These are phyloP conservation scores for Ptilorrhoa leucosticta DNA, from an alignment of 2,113 vertebrate genomes.

Conservation along the genomic window DNA sequence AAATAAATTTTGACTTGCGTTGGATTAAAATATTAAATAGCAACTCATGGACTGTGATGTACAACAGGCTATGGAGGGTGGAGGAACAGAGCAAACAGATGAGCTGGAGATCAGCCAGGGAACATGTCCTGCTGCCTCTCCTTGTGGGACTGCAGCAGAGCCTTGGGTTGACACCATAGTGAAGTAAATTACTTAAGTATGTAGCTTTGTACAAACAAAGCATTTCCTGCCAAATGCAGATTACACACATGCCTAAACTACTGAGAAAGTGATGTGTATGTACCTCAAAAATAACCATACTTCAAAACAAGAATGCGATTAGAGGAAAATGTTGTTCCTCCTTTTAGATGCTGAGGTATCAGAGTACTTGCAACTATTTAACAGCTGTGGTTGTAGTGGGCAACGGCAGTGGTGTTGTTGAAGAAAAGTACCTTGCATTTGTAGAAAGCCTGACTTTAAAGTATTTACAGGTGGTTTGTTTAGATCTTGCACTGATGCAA, in stretches of 20 bases:
- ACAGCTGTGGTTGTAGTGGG: not conserved
- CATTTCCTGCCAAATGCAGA: not conserved
- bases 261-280: fast-evolving
- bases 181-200: not conserved
- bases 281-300: not conserved
- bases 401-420: not conserved
- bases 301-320: not conserved
- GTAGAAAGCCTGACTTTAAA: not conserved
- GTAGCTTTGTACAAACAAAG: not conserved
- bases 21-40: not conserved
- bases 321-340: not conserved
- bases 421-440: not conserved
- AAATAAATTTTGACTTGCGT: not conserved
- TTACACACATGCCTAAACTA: not conserved
- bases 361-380: not conserved
- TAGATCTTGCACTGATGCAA: not conserved
- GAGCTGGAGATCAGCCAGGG: constrained; percentile 25
- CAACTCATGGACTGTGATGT: not conserved
- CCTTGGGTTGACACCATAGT: not conserved
- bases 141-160: not conserved
- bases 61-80: not conserved
- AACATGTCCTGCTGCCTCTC: not conserved
- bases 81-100: not conserved
- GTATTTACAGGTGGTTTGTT: not conserved
- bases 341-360: not conserved